These are phyloP conservation scores for Bergia sp. DNA, from an alignment of 92 coral and sea anemone species.

Conservation along the genomic window DNA sequence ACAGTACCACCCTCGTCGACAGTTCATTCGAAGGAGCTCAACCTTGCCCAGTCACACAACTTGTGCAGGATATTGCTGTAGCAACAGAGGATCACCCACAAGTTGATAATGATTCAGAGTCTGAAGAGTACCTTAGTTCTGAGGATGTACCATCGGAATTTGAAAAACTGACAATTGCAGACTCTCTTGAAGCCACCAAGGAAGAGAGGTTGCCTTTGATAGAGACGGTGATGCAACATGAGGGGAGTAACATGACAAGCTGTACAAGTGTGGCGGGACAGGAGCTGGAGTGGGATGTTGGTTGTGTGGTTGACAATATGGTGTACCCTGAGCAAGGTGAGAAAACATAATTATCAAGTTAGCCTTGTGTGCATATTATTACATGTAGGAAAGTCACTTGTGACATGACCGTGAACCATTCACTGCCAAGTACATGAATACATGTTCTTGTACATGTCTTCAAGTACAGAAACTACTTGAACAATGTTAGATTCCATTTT, in stretches of 20 bases:
- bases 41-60: slow-evolving; percentile 50
- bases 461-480: not conserved
- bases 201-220: not conserved
- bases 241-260: slow-evolving; percentile 19
- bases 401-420: no score
- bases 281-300: slow-evolving; percentile 96
- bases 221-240: slow-evolving; percentile 11
- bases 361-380: no score
- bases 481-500: no score
- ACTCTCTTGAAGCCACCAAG: slow-evolving; percentile 22
- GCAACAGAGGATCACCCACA: slow-evolving; percentile 22
- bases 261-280: slow-evolving; percentile 44
- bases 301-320: slow-evolving; percentile 60
- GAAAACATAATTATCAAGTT: not conserved
- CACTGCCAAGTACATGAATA: no score
- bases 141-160: slow-evolving; percentile 68
- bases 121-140: slow-evolving; percentile 77
- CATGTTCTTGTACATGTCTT: no score
- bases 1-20: slow-evolving; percentile 35
- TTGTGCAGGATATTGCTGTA: slow-evolving; percentile 61
- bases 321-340: slow-evolving; percentile 39
- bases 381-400: no score
- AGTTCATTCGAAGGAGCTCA: slow-evolving; percentile 18
- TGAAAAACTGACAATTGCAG: slow-evolving; percentile 17
- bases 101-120: slow-evolving; percentile 58